Conservation (phyloP, 1,140 invertebrate genomes). For the Lysiphlebus fabarum region DNA sequence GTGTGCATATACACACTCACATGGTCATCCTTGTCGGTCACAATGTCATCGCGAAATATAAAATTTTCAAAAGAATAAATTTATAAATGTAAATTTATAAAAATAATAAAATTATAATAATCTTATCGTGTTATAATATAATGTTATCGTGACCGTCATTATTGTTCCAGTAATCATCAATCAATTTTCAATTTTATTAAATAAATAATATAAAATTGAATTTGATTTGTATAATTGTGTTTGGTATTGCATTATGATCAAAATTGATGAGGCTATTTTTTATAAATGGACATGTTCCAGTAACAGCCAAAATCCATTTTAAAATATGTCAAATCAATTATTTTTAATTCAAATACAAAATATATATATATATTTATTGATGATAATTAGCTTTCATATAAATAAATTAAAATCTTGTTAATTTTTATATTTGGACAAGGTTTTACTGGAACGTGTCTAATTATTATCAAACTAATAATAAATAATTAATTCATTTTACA, state of each 20-base stretch:
- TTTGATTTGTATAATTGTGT: constrained; percentile 16
- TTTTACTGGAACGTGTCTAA: constrained; percentile 26
- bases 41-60: too few relatives aligned
- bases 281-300: constrained; percentile 25
- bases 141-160: too few relatives aligned
- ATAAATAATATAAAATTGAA: constrained; percentile 15
- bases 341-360: background rate
- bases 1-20: too few relatives aligned
- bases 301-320: constrained; percentile 23
- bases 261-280: constrained; percentile 2
- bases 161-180: background rate
- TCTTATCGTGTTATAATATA: too few relatives aligned
- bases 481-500: constrained; percentile 52
- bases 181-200: constrained; percentile 15
- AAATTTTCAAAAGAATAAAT: too few relatives aligned
- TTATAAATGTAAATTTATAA: too few relatives aligned
- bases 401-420: background rate
- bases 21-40: too few relatives aligned
- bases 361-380: background rate
- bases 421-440: constrained; percentile 18
- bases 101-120: too few relatives aligned
- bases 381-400: background rate
- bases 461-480: constrained; percentile 21
- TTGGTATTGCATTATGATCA: constrained; percentile 14
- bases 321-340: constrained; percentile 1